phyloP scores from a whole-genome alignment of 2,797 vertebrate species.

The Myoxocephalus aenaeus region DNA sequence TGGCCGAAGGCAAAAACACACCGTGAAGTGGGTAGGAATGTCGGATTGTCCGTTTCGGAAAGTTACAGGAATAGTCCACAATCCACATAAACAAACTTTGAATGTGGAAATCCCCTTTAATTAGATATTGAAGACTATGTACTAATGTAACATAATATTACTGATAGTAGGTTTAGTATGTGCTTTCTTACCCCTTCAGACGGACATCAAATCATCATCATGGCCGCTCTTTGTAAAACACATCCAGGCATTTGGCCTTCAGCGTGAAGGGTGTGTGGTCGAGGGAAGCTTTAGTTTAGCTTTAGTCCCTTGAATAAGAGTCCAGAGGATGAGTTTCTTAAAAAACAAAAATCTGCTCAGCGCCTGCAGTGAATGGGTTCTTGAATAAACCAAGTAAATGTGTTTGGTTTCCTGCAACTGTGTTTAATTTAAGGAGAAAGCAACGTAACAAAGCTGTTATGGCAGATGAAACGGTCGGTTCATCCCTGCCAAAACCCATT shows the following conservation, averaged over 20 bases:
- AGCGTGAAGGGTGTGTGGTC: background rate
- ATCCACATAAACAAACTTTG: too few relatives aligned
- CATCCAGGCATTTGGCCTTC: background rate
- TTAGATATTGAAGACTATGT: too few relatives aligned
- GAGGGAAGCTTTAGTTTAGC: conserved; percentile 4
- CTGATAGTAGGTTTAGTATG: too few relatives aligned
- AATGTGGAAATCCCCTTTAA: too few relatives aligned
- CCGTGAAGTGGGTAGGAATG: background rate
- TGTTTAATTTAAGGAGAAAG: conserved; percentile 28
- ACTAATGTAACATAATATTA: too few relatives aligned
- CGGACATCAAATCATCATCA: too few relatives aligned
- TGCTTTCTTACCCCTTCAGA: too few relatives aligned
- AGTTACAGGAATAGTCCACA: background rate
- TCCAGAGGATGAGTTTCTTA: conserved; percentile 16
- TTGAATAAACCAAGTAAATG: conserved; percentile 23
- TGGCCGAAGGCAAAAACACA: background rate
- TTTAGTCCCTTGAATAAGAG: conserved; percentile 11
- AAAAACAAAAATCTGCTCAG: conserved; percentile 3
- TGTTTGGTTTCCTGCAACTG: conserved; percentile 10
- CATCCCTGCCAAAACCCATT: conserved; percentile 31
- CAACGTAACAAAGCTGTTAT: conserved; percentile 18
- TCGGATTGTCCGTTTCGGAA: background rate
- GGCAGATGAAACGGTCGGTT: conserved; percentile 19
- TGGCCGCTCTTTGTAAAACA: background rate
- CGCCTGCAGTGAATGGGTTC: background rate